Evolutionary conservation across 2,888 invertebrate genomes (phyloP).

Genomic region (Drosophila infuscata): DNA sequence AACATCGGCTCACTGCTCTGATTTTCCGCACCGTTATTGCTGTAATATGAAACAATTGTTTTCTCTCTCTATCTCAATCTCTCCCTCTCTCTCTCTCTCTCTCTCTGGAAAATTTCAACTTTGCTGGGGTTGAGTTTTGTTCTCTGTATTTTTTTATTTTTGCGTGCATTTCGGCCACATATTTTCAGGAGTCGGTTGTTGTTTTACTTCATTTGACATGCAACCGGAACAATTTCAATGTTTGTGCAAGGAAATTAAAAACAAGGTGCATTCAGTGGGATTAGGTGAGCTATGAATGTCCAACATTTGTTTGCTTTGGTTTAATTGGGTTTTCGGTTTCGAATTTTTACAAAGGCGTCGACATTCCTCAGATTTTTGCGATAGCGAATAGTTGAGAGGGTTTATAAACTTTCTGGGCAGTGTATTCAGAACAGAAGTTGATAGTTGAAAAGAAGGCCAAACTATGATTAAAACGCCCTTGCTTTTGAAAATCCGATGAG

Average conservation of each 20-base stretch:
- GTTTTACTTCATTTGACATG: conserved; percentile 68
- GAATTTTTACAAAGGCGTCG: conserved; percentile 3
- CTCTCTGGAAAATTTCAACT: conserved; percentile 16
- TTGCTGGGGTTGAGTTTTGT: conserved; percentile 16
- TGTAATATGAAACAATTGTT: conserved; percentile 69
- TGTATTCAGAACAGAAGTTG: not conserved
- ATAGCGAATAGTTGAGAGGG: not conserved
- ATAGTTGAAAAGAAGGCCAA: no score
- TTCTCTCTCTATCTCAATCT: not conserved
- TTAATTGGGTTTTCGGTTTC: conserved; percentile 26
- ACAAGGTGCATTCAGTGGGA: conserved; percentile 34
- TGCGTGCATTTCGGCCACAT: conserved; percentile 60
- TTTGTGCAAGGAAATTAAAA: conserved; percentile 71
- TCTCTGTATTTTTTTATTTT: not conserved
- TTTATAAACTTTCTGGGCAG: not conserved
- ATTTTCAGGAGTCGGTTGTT: conserved; percentile 59
- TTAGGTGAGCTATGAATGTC: conserved; percentile 41
- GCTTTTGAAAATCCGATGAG: no score
- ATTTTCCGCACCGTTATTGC: conserved; percentile 72
- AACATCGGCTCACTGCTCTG: conserved; percentile 52
- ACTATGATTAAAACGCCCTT: no score
- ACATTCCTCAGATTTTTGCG: conserved; percentile 11
- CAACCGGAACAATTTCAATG: conserved; percentile 71
- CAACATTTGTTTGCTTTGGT: conserved; percentile 36
- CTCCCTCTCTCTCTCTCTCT: conserved; percentile 1